Base-by-base conservation (phyloP, 2,888 invertebrate species). In the Leptogaster cylindrica region DNA sequence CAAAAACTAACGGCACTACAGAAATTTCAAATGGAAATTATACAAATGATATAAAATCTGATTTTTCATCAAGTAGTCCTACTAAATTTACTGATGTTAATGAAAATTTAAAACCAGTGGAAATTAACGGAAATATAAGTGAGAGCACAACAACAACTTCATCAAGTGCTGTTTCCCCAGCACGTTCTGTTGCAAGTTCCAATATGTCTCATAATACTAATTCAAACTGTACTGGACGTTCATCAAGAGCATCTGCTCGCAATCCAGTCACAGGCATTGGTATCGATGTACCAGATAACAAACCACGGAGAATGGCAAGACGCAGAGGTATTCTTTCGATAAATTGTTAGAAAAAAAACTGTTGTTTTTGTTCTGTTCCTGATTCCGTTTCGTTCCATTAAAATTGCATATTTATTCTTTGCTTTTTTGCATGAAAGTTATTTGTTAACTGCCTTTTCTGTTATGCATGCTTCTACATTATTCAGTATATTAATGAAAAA, bases 231-330 rank as follows among this genome's bases (percentile, higher is more conserved):
- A n/a, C 52, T 28, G 16, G 18, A 31, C 33, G 52, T 16, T 63
- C 61, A 18, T 44, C 41, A 58, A 44, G 67, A 65, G 23, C 20
- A 33, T 69, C 67, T 16, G 46, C 73, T 55, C 76, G 77, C 14
- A 78, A 77, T 74, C 75, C 77, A 5, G 76, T 76, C n/a, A 77
- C 75, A 23, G 75, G 76, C 25, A 68, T 74, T 55, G 76, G 76
- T 58, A 68, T 77, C 41, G 74, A 73, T 64, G 73, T 69, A 23
- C 73, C 74, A 69, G 73, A 71, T 39, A 73, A 74, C 71, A 74
- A 64, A 67, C 68, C 55, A 73, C 75, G 72, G 70, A 70, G 70
- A 71, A 73, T 74, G 72, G 72, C 70, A 31, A 48, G 3, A 8
- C 71, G 71, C 48, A 72, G 70, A 74, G 74, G 73, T 74, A 74